A percentile compares a stretch with the other conserved stretches of the same genome.
Conservation (phyloP, 2,797 vertebrate genomes). For the Gymnodraco acuticeps region DNA sequence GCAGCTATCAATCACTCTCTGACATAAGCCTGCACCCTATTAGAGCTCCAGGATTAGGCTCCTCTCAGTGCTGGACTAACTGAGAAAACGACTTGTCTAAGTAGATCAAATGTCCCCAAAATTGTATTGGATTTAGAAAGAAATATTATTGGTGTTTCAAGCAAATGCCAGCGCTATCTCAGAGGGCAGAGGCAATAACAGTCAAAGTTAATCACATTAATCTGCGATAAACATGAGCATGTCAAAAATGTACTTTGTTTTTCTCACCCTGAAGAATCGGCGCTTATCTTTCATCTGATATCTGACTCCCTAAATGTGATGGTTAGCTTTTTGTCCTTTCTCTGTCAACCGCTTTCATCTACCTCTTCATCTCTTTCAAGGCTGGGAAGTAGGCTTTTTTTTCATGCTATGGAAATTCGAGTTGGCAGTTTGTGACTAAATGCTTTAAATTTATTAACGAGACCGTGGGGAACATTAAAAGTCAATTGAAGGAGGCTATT, state of each 20-base stretch:
- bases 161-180: slow-evolving; percentile 23
- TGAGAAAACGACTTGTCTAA: slow-evolving; percentile 54
- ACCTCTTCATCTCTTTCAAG: slow-evolving; percentile 52
- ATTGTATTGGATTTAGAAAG: slow-evolving; percentile 43
- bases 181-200: slow-evolving; percentile 34
- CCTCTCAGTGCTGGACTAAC: slow-evolving; percentile 50
- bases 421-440: slow-evolving; percentile 84
- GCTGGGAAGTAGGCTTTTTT: slow-evolving; percentile 45
- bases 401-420: slow-evolving; percentile 75
- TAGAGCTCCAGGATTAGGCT: slow-evolving; percentile 71
- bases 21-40: slow-evolving; percentile 76
- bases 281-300: slow-evolving; percentile 60
- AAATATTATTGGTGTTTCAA: slow-evolving; percentile 36
- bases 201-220: slow-evolving; percentile 58
- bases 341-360: slow-evolving; percentile 60
- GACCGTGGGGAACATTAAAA: slow-evolving; percentile 84
- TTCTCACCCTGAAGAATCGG: slow-evolving; percentile 31
- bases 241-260: slow-evolving; percentile 45
- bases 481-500: slow-evolving; percentile 86
- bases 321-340: slow-evolving; percentile 44
- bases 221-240: slow-evolving; percentile 27
- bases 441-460: slow-evolving; percentile 83
- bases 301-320: slow-evolving; percentile 47
- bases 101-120: slow-evolving; percentile 60
- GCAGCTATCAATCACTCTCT: slow-evolving; percentile 79